Base-by-base conservation (phyloP, 2,888 invertebrate species). In the Bombyx huttoni region DNA sequence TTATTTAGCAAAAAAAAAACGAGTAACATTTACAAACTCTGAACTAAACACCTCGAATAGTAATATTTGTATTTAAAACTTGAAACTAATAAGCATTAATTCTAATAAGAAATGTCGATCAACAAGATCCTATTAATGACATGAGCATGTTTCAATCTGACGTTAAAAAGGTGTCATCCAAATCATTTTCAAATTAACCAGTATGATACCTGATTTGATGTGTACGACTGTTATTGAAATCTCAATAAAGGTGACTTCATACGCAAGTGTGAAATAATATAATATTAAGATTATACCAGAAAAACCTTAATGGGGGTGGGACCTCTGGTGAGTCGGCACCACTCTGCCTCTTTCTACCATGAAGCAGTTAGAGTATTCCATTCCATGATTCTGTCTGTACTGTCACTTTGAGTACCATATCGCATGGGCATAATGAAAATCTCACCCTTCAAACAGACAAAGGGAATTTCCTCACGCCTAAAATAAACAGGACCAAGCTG, bases 151-250 rank as follows among this genome's bases (percentile, higher is more conserved):
- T 12, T 7, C 3, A 40, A 1, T 40, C 40, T 40, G 50, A 51
- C 53, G 56, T 54, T 54, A 55, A 58, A 60, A 56, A 58, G 51
- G 56, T 63, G 59, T 64, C 62, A 61, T 59, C 56, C 62, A 70
- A 67, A 65, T 66, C 63, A 64, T 61, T 63, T 56, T 54, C 59
- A 60, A 65, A 67, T 64, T 56, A 61, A 68, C 63, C 58, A 65
- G 59, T 59, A 64, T 59, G 60, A 64, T 60, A 60, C 61, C 60
- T 40, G 40, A 12, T 12, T 40, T 40, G 9, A 40, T 2, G 12
- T 40, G 64, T 65, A 67, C 54, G 56, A 64, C 54, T 49, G 53
- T 52, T 48, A 56, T 51, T 13, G 9, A 2, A 12, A 33, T 13
- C 40, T 40, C 7, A 10, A 12, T 40, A 10, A 40, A 40, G 40